A percentile compares a stretch with the other conserved stretches of the same genome.
These are phyloP conservation scores for Agrochola macilenta DNA, from an alignment of 2,888 invertebrate species.

Conservation along the genomic window DNA sequence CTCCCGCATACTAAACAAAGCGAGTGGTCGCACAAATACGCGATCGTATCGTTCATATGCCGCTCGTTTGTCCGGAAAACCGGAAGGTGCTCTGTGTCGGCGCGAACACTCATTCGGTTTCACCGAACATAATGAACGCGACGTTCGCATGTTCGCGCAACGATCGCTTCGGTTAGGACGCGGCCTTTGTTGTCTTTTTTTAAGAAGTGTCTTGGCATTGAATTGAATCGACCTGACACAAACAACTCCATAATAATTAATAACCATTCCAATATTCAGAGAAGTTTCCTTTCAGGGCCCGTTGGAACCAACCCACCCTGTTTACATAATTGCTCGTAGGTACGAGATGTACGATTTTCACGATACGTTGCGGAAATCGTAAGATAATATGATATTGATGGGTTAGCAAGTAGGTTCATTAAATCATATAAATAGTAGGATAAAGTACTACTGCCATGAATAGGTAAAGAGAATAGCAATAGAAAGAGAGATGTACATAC, in stretches of 20 bases:
- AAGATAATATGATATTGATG: not conserved
- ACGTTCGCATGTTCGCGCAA: no score
- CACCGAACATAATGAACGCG: no score
- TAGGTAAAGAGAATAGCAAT: conserved; percentile 4
- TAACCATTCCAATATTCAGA: not conserved
- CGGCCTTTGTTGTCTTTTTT: not conserved
- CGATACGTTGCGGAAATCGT: not conserved
- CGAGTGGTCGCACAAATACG: not conserved
- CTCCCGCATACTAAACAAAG: not conserved
- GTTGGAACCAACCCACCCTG: no score
- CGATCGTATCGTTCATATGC: not conserved
- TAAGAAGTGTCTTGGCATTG: not conserved
- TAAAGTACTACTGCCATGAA: conserved; percentile 4
- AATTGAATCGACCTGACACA: not conserved
- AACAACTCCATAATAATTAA: not conserved
- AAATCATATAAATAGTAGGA: conserved; percentile 1
- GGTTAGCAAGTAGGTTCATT: not conserved
- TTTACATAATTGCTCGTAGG: not conserved
- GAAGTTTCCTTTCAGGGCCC: not conserved
- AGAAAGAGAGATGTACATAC: not conserved
- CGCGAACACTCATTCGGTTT: not conserved
- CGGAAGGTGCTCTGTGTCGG: not conserved
- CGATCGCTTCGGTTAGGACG: no score
- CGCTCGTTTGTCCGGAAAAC: not conserved
- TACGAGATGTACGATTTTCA: not conserved